Evolutionary conservation across 2,888 invertebrate species (phyloP), one percentile per base, ranked within the genome.

Genomic region (Rhagium mordax): DNA sequence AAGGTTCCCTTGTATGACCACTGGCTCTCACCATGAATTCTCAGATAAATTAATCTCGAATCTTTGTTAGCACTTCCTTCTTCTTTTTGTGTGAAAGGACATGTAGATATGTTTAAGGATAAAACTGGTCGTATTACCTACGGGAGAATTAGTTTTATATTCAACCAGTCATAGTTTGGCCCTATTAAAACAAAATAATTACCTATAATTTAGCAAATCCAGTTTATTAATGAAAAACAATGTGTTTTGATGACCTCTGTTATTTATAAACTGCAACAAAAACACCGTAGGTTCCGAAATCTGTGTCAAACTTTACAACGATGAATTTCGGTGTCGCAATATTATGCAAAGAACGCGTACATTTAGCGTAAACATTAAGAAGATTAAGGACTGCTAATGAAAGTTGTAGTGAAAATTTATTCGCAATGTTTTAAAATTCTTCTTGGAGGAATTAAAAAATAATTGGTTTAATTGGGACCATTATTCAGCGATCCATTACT

Each of bases 401-500:
- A 55, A 55, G 55, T 64, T 8, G 15, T 18, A 59, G 24, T 33
- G 33, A 18, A 29, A 33, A 49, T 16, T 51, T 51, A 27, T 48
- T 13, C 15, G 49, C 10, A 48, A 62, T 48, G 61, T 62, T 47
- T 64, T 41, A 49, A 51, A 49, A 64, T 64, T 49, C 51, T 64
- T 64, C 16, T 24, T 21, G 13, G 16, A n/a, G 49, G 24, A 64
- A 16, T 18, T 64, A 18, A 49, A 49, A 64, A 51, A 41, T 27
- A 49, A 27, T 64, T 51, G 18, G 10, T 15, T 47, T 61, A 48
- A 51, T 48, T 64, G 64, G 13, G 41, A 27, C 7, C 48, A 64
- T 64, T 64, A 64, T 51, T 64, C 16, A 64, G 24, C 20, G 15
- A 18, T 48, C 6, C 49, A 21, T 51, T 64, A 64, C 64, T 64